Conservation (phyloP, 2,888 invertebrate species). For the Nemapogon koenigi region DNA sequence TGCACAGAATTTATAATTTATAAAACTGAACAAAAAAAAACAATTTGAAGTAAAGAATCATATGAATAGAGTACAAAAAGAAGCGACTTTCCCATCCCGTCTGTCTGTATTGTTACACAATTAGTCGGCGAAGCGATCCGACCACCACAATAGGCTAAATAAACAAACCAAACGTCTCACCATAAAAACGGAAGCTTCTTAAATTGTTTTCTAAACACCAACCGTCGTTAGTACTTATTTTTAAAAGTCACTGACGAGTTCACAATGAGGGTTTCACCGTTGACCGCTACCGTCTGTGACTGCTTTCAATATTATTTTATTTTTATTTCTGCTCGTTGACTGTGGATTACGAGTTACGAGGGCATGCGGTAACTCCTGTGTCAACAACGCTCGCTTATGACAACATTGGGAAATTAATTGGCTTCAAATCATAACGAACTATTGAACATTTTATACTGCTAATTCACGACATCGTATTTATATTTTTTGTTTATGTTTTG, state of each 20-base stretch:
- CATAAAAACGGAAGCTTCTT: constrained; percentile 52
- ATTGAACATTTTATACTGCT: no score
- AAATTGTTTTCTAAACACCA: constrained; percentile 57
- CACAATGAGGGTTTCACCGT: constrained; percentile 24
- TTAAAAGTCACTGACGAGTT: constrained; percentile 30
- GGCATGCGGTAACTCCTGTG: background rate
- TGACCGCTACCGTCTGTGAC: constrained; percentile 17
- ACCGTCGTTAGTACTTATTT: constrained; percentile 33
- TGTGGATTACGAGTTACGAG: constrained; percentile 4
- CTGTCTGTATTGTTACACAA: constrained; percentile 28
- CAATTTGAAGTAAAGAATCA: no score
- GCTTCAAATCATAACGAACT: no score
- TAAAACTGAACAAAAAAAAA: no score
- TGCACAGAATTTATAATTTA: no score
- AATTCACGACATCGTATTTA: no score
- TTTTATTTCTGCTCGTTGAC: constrained; percentile 14
- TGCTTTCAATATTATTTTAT: constrained; percentile 26
- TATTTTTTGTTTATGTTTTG: no score
- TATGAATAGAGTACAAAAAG: no score
- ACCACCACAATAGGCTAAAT: constrained; percentile 45
- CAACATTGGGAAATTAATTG: no score
- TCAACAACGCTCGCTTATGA: no score
- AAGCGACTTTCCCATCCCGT: constrained; percentile 11
- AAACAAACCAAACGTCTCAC: constrained; percentile 29
- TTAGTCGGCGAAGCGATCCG: constrained; percentile 41